Conservation (phyloP, 2,797 vertebrate genomes). For the Tokudaia muenninki region DNA sequence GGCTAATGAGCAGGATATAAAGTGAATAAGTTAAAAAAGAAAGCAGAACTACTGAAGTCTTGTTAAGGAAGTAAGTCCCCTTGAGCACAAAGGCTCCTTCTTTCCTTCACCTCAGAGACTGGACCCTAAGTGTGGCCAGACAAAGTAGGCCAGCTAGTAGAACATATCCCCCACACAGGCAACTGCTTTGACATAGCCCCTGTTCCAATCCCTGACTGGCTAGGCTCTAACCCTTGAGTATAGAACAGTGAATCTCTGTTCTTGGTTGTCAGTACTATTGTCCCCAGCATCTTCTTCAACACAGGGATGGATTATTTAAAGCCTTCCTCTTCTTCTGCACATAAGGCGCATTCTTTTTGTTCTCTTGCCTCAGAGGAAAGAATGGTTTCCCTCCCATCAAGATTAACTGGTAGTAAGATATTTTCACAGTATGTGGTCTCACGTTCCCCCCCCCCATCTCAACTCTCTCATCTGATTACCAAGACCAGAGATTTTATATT, state of each 20-base stretch:
- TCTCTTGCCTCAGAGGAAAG: neutral
- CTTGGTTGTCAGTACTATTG: neutral
- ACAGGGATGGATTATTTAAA: slow-evolving; percentile 22
- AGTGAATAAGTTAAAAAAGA: slow-evolving; percentile 67
- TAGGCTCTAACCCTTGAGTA: slow-evolving; percentile 40
- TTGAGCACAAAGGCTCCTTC: slow-evolving; percentile 80
- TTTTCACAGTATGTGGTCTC: neutral
- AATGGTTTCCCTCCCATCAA: slow-evolving; percentile 2
- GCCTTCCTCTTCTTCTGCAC: neutral
- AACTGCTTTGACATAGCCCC: too few relatives aligned
- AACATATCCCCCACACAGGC: too few relatives aligned
- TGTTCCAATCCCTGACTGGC: neutral
- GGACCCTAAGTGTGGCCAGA: slow-evolving; percentile 65
- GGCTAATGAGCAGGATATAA: too few relatives aligned
- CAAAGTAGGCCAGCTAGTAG: too few relatives aligned
- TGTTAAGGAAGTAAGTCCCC: slow-evolving; percentile 83
- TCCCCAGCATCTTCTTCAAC: too few relatives aligned
- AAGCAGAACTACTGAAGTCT: slow-evolving; percentile 82
- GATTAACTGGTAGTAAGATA: neutral
- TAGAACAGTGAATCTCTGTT: neutral
- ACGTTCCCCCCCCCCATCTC: neutral
- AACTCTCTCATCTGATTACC: slow-evolving; percentile 27
- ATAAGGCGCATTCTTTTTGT: slow-evolving; percentile 12
- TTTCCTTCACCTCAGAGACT: slow-evolving; percentile 33
- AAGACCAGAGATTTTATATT: neutral